phyloP scores from a whole-genome alignment of 2,797 vertebrate genomes.

The Miichthys miiuy region DNA sequence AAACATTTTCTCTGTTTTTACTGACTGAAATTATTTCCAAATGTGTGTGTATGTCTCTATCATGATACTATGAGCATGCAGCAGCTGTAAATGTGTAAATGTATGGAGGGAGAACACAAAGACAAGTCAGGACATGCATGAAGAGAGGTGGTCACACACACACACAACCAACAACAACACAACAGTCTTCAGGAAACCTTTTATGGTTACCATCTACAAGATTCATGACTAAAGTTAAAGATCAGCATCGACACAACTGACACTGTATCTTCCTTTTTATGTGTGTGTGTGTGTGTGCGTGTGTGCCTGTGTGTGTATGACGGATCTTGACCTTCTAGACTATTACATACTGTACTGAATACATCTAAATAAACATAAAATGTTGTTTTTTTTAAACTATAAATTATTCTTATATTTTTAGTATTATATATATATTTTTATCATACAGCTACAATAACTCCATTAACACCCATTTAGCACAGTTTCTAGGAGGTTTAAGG shows the following conservation, averaged over 20 bases:
- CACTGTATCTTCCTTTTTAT: neutral
- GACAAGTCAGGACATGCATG: constrained; percentile 42
- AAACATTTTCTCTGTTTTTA: neutral
- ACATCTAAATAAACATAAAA: neutral
- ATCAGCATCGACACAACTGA: neutral
- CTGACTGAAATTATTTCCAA: neutral
- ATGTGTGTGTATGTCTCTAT: neutral
- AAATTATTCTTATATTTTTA: neutral
- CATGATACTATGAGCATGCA: neutral
- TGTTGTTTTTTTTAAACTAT: neutral
- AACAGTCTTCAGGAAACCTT: neutral
- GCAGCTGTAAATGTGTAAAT: neutral
- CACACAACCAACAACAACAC: neutral
- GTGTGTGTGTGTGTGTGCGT: neutral
- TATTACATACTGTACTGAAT: neutral
- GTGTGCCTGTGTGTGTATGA: neutral
- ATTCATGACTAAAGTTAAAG: neutral
- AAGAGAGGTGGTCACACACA: constrained; percentile 57
- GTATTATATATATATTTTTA: constrained; percentile 2
- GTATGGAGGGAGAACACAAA: constrained; percentile 38
- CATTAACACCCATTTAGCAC: neutral
- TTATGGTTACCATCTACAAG: neutral
- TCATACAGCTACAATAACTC: neutral
- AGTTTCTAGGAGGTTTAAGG: constrained; percentile 11
- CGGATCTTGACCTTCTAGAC: neutral